Evolutionary conservation across 2,888 invertebrate species (phyloP).

Genomic region (Magallana nippona): DNA sequence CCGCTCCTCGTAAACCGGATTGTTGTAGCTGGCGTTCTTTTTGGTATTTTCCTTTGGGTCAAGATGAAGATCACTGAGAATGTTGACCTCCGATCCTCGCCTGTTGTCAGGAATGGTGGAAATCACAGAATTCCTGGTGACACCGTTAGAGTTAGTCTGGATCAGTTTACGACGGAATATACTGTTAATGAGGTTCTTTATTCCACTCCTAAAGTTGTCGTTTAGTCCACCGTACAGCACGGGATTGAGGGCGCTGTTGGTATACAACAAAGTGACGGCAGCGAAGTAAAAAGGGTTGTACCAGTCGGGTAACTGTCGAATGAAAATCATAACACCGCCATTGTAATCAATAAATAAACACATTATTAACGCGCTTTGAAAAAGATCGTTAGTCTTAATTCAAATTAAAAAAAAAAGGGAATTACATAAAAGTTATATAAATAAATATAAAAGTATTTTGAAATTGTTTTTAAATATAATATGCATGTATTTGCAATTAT

Average conservation of each 20-base stretch:
- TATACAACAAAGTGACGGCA: slow-evolving; percentile 70
- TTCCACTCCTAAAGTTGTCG: slow-evolving; percentile 70
- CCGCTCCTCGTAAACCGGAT: slow-evolving; percentile 26
- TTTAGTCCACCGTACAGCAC: slow-evolving; percentile 73
- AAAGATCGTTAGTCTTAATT: too few species aligned
- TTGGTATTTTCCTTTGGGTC: not conserved
- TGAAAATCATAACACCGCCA: not conserved
- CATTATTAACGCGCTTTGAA: too few species aligned
- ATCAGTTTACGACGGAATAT: slow-evolving; percentile 36
- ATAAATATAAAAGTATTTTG: too few species aligned
- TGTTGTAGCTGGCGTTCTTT: not conserved
- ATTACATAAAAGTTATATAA: too few species aligned
- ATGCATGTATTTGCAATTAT: too few species aligned
- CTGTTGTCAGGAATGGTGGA: not conserved
- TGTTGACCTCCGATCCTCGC: slow-evolving; percentile 15
- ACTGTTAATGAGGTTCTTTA: slow-evolving; percentile 64
- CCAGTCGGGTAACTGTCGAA: slow-evolving; percentile 70
- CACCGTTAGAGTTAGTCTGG: not conserved
- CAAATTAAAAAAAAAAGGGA: too few species aligned
- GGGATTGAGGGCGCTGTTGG: slow-evolving; percentile 73
- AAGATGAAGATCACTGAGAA: slow-evolving; percentile 1
- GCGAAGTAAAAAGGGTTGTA: slow-evolving; percentile 68
- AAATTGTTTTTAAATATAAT: too few species aligned
- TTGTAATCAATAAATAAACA: too few species aligned
- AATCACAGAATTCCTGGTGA: slow-evolving; percentile 11